A percentile compares a stretch with the other conserved stretches of the same genome.
Evolutionary conservation across 2,797 vertebrate genomes (phyloP).

Genomic region (Eupleurogrammus muticus): DNA sequence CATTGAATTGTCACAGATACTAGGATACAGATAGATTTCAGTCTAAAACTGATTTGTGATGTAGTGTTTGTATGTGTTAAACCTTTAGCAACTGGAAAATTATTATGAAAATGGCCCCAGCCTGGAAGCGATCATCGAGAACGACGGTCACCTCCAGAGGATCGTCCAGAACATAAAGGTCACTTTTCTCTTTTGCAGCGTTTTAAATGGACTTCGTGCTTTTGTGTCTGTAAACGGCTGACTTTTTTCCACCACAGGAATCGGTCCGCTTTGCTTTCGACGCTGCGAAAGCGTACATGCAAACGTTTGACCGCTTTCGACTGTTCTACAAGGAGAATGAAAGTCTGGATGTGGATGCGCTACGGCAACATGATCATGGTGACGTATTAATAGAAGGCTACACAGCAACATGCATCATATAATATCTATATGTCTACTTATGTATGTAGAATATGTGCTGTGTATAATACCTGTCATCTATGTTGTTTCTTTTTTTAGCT

Average conservation of each 20-base stretch:
- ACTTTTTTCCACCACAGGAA: slow-evolving; percentile 73
- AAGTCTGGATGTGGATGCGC: slow-evolving; percentile 82
- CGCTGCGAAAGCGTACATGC: slow-evolving; percentile 80
- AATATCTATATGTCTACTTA: too few relatives aligned
- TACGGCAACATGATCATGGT: slow-evolving; percentile 87
- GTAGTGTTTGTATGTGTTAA: slow-evolving; percentile 41
- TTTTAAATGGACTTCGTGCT: not conserved
- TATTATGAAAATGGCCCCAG: slow-evolving; percentile 80
- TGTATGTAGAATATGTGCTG: too few relatives aligned
- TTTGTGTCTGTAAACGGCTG: not conserved
- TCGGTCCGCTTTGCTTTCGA: slow-evolving; percentile 84
- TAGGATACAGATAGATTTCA: not conserved
- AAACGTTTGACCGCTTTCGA: slow-evolving; percentile 85
- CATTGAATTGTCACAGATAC: slow-evolving; percentile 1
- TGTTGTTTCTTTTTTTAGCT: not conserved
- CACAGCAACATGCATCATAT: too few relatives aligned
- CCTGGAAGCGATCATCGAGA: slow-evolving; percentile 82
- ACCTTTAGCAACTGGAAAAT: slow-evolving; percentile 70
- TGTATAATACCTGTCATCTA: not conserved
- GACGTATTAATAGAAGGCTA: slow-evolving; percentile 32
- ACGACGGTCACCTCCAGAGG: slow-evolving; percentile 82
- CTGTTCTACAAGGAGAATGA: slow-evolving; percentile 88
- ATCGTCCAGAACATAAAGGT: slow-evolving; percentile 85
- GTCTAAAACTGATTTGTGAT: not conserved
- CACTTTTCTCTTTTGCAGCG: slow-evolving; percentile 8